Conservation (phyloP, 2,113 vertebrate genomes). For the Motacilla alba region DNA sequence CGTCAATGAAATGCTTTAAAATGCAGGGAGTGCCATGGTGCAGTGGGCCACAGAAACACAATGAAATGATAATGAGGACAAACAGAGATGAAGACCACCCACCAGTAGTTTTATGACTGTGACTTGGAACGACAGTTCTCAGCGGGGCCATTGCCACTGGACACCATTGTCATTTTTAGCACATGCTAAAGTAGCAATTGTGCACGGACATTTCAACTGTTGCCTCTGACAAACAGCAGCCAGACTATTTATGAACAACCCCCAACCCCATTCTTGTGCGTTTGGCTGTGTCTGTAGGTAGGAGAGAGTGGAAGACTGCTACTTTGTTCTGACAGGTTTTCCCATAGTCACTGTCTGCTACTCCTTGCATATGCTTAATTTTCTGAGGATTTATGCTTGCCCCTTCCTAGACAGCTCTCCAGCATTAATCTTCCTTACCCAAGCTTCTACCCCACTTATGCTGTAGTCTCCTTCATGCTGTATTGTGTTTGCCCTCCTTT, state of each 20-base stretch:
- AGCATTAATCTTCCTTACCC: neutral
- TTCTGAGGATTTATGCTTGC: slow-evolving; percentile 14
- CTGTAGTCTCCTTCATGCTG: neutral
- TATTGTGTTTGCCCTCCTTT: neutral
- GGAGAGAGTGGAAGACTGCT: slow-evolving; percentile 59
- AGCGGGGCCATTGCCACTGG: slow-evolving; percentile 69
- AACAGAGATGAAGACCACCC: slow-evolving; percentile 72
- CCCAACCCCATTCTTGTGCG: slow-evolving; percentile 60
- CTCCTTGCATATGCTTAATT: slow-evolving; percentile 61
- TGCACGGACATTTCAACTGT: slow-evolving; percentile 67
- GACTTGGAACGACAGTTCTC: slow-evolving; percentile 73
- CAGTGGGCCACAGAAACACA: slow-evolving; percentile 68
- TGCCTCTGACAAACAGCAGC: slow-evolving; percentile 70
- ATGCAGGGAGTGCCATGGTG: slow-evolving; percentile 67
- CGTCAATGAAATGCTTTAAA: slow-evolving; percentile 67
- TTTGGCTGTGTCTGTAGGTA: slow-evolving; percentile 68
- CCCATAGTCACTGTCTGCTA: slow-evolving; percentile 69
- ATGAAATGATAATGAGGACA: slow-evolving; percentile 76
- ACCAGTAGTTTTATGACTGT: slow-evolving; percentile 74
- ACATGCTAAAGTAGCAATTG: slow-evolving; percentile 69
- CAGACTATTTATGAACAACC: slow-evolving; percentile 76
- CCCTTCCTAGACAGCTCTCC: neutral
- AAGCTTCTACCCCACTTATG: neutral
- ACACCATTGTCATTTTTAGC: slow-evolving; percentile 77
- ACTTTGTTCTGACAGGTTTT: slow-evolving; percentile 67